Evolutionary conservation across 1,140 invertebrate genomes (phyloP).

Genomic region (Teleopsis dalmanni): DNA sequence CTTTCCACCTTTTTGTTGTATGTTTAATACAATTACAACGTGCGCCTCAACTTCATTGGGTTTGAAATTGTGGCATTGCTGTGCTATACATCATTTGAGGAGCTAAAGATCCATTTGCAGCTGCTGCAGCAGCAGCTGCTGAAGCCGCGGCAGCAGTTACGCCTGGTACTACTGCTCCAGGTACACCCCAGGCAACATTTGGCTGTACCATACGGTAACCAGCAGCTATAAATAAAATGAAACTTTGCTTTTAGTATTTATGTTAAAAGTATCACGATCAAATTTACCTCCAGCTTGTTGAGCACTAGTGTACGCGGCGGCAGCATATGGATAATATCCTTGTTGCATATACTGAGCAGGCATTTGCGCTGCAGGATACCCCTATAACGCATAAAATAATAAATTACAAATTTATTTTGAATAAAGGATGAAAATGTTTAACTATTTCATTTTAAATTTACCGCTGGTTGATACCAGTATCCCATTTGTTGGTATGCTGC

Average conservation of each 20-base stretch:
- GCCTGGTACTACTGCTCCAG: constrained; percentile 49
- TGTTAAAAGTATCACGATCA: not conserved
- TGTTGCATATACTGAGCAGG: constrained; percentile 60
- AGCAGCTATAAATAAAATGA: constrained; percentile 22
- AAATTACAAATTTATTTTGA: constrained; percentile 5
- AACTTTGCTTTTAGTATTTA: constrained; percentile 5
- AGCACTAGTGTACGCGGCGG: constrained; percentile 31
- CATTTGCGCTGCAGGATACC: constrained; percentile 49
- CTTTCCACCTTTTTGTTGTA: constrained; percentile 9
- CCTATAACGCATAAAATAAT: constrained; percentile 20
- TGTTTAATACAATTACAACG: constrained; percentile 6
- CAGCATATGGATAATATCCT: constrained; percentile 51
- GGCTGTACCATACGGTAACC: constrained; percentile 46
- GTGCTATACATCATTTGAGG: constrained; percentile 66
- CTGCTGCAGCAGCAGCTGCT: constrained; percentile 47
- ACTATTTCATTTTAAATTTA: constrained; percentile 17
- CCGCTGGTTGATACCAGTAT: constrained; percentile 65
- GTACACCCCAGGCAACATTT: constrained; percentile 51
- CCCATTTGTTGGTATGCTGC: constrained; percentile 62
- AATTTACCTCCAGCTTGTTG: constrained; percentile 38
- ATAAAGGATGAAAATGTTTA: not conserved
- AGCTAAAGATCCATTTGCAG: constrained; percentile 48
- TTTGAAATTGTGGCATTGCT: constrained; percentile 70
- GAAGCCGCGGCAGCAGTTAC: constrained; percentile 47
- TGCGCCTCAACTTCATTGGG: constrained; percentile 51